These are phyloP conservation scores for Hedya salicella DNA, from an alignment of 2,888 invertebrate genomes.

Conservation along the genomic window DNA sequence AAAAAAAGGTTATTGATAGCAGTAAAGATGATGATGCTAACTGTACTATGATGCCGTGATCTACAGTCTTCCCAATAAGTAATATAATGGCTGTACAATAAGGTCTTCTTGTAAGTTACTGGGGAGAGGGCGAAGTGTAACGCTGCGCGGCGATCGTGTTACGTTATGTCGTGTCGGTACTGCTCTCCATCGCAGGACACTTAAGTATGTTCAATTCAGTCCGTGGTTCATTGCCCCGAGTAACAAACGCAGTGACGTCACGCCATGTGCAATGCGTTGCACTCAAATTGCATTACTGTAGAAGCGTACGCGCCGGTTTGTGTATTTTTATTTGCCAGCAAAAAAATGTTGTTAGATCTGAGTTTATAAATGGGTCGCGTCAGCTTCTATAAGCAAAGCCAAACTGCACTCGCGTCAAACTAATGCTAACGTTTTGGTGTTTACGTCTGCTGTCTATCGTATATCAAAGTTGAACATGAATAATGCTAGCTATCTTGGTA, in stretches of 20 bases:
- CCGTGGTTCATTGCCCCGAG: conserved; percentile 76
- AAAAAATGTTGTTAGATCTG: conserved; percentile 9
- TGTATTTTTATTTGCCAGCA: conserved; percentile 35
- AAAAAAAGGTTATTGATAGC: too few species aligned
- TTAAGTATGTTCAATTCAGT: conserved; percentile 75
- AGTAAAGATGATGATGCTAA: too few species aligned
- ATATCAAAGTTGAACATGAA: conserved; percentile 13
- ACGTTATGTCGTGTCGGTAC: conserved; percentile 67
- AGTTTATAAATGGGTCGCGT: conserved; percentile 2
- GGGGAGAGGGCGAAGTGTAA: conserved; percentile 51
- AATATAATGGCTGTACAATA: too few species aligned
- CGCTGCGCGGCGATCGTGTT: conserved; percentile 71
- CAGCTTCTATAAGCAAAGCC: neutral
- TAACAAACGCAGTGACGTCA: conserved; percentile 78
- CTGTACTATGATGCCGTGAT: too few species aligned
- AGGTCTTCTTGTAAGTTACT: neutral
- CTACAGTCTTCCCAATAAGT: too few species aligned
- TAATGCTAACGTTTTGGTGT: neutral
- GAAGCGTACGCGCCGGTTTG: conserved; percentile 41
- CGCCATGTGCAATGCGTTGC: conserved; percentile 71
- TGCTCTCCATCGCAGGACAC: conserved; percentile 70
- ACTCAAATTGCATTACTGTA: conserved; percentile 67
- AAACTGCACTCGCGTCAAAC: neutral
- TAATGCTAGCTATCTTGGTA: neutral
- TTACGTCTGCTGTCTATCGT: conserved; percentile 16